phyloP scores from a whole-genome alignment of 2,797 vertebrate species.

The Babyrousa celebensis region DNA sequence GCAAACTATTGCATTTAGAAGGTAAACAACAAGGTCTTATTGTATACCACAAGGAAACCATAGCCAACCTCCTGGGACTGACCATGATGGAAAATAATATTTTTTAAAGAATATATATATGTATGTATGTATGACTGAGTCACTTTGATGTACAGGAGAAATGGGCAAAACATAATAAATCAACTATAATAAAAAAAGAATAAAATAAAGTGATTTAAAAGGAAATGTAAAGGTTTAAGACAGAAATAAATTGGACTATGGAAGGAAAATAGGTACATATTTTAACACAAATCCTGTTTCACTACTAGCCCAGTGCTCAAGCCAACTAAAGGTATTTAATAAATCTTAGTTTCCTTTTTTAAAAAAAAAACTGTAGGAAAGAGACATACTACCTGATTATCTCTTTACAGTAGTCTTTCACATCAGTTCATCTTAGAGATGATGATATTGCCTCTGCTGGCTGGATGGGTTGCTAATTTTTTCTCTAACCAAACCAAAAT shows the following conservation, averaged over 20 bases:
- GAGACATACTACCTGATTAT: not conserved
- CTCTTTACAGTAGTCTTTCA: not conserved
- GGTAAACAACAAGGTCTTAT: no score
- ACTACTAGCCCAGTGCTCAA: not conserved
- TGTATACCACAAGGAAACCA: no score
- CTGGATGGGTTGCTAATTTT: not conserved
- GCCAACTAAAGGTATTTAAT: conserved; percentile 32
- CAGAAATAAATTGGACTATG: conserved; percentile 23
- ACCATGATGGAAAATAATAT: no score
- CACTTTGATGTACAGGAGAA: no score
- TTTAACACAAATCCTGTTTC: conserved; percentile 16
- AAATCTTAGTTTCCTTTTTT: not conserved
- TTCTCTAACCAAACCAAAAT: conserved; percentile 27
- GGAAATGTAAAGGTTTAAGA: conserved; percentile 17
- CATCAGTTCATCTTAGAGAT: conserved; percentile 2
- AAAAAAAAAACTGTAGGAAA: not conserved
- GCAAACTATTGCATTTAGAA: no score
- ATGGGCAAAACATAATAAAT: no score
- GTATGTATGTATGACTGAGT: no score
- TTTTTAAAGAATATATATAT: no score
- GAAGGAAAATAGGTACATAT: conserved; percentile 10
- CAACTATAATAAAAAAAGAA: no score
- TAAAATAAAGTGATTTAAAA: no score
- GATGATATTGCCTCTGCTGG: not conserved
- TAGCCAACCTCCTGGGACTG: no score